Conservation (phyloP, 2,888 invertebrate species). For the Drosophila pullipes region DNA sequence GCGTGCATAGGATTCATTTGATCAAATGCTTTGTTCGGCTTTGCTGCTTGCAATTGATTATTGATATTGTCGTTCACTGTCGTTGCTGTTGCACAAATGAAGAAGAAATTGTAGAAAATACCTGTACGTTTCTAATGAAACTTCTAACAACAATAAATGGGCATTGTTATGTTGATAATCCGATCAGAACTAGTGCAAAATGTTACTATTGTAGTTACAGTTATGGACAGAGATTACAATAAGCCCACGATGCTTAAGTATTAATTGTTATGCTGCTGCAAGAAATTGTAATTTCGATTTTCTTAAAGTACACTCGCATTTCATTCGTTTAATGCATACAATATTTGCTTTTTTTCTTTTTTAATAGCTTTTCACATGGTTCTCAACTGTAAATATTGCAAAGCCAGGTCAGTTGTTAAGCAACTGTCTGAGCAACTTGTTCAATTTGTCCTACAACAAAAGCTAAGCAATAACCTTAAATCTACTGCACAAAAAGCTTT, state of each 20-base stretch:
- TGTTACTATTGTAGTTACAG: conserved; percentile 24
- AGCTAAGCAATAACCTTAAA: conserved; percentile 11
- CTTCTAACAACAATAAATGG: conserved; percentile 40
- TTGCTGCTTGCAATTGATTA: conserved; percentile 45
- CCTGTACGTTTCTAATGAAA: conserved; percentile 39
- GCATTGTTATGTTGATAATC: conserved; percentile 50
- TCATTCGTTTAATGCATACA: background rate
- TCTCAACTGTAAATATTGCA: conserved; percentile 2
- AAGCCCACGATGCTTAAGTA: conserved; percentile 24
- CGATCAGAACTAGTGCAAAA: conserved; percentile 10
- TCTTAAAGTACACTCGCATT: background rate
- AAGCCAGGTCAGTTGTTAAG: conserved; percentile 7
- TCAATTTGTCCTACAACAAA: conserved; percentile 1
- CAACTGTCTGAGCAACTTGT: conserved; percentile 15
- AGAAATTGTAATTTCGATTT: conserved; percentile 6
- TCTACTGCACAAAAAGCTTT: conserved; percentile 1
- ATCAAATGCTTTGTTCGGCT: conserved; percentile 26
- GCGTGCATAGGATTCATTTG: conserved; percentile 19
- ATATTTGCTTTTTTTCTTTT: background rate
- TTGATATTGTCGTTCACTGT: conserved; percentile 28
- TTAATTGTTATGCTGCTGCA: conserved; percentile 12
- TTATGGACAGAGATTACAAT: conserved; percentile 23
- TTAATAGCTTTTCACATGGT: background rate
- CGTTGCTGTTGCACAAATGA: conserved; percentile 9
- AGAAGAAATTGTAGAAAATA: conserved; percentile 19